Evolutionary conservation across 2,888 invertebrate species (phyloP), one percentile per base, ranked within the genome.

Genomic region (Synanthedon myopaeformis): DNA sequence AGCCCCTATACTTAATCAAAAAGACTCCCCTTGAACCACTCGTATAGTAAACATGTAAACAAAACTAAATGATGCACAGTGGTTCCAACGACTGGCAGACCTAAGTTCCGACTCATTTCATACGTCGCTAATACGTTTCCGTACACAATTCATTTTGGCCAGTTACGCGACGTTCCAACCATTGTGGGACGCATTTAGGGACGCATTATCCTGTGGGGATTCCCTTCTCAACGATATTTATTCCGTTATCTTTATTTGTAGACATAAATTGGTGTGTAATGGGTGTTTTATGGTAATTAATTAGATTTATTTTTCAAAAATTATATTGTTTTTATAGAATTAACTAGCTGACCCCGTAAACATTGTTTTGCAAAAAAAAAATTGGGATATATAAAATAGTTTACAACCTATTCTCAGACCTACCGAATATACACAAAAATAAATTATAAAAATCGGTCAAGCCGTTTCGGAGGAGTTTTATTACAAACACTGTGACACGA

Each of bases 221-320:
- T 69, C 61, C 68, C 64, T 67, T 61, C 62, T 63, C 54, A 56
- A 55, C 50, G 54, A 63, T 65, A 63, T 65, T 57, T 62, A 64
- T 68, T 23, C 62, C 62, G 67, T 65, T 70, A 69, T 72, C 70
- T 75, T 73, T 71, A 72, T 76, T 68, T 67, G 62, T 59, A 12
- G 61, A 61, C 70, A 71, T 74, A 79, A 81, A 76, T 80, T 77
- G 72, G 65, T 62, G 64, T 67, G 70, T 69, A 78, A n/a, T 74
- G 63, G 70, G 63, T 68, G 72, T 76, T 74, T 80, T 79, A 83
- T 83, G 82, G 64, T 76, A 82, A 82, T 81, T 42, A 50, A 50
- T 51, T 51, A 11, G 49, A 42, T 42, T 42, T 28, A 1, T 28
- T 28, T 28, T 8, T 28, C 8, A 28, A 28, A 8, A 28, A 8